Evolutionary conservation across 2,888 invertebrate genomes (phyloP), one percentile per base, ranked within the genome.

Genomic region (Nycteola revayana): DNA sequence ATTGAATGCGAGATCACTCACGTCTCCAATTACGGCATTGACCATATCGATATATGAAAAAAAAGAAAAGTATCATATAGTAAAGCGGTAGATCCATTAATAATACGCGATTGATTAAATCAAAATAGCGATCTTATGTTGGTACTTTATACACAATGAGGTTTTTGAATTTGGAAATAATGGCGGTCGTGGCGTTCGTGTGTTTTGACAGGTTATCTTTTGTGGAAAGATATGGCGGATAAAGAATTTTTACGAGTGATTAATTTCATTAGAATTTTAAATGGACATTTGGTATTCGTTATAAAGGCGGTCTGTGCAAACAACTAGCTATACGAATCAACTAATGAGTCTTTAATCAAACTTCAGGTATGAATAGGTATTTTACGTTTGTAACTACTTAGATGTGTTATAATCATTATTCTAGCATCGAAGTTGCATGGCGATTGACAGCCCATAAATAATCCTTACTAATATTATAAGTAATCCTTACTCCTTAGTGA

Each of bases 41-140:
- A 47, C 40, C 33, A 30, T 44, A 44, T 49, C 42, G 42, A 53
- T 55, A 40, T 47, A 40, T 43, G 52, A 62, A 50, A 52, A 53
- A 57, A 55, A 57, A 59, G 60, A 56, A 47, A 52, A 37, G 40
- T 52, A 28, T 54, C 37, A 39, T 49, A 59, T 55, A 48, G 47
- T 51, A 55, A 44, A 49, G 37, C 46, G 36, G 44, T 40, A 27
- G 40, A 57, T 59, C 66, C 65, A 76, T 76, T 73, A 75, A 76
- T 75, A 75, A 75, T 63, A 60, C 43, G 56, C 70, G 63, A 67
- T 69, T 73, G 75, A 74, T 75, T 72, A 67, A 70, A 73, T 71
- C 67, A 60, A 63, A 68, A 75, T 63, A 63, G 61, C 62, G 48
- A 48, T 58, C 55, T 38, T 46, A n/a, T n/a, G n/a, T n/a, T 18